These are phyloP conservation scores for Nomada ferruginata DNA, from an alignment of 2,888 invertebrate species.

Conservation along the genomic window DNA sequence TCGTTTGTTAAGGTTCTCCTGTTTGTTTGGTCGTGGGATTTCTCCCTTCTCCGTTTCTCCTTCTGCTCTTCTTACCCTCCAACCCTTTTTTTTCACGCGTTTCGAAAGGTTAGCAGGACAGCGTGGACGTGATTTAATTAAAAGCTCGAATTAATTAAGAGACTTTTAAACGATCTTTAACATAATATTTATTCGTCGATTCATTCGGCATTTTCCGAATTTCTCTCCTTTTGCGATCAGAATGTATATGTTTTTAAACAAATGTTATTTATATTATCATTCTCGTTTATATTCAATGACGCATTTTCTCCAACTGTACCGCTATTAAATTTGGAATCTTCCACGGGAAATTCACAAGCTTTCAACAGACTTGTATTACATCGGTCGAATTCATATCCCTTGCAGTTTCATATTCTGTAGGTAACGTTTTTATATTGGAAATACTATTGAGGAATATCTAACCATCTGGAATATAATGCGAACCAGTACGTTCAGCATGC, in stretches of 20 bases:
- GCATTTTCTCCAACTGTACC: too few relatives aligned
- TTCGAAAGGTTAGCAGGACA: background rate
- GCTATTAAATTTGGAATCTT: too few relatives aligned
- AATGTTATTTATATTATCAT: too few relatives aligned
- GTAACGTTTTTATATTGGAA: background rate
- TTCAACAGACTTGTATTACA: background rate
- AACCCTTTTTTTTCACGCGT: background rate
- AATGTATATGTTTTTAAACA: too few relatives aligned
- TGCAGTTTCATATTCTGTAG: background rate
- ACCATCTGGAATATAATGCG: background rate
- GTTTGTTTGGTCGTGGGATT: slow-evolving; percentile 21
- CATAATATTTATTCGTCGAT: background rate
- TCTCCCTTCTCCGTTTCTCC: background rate
- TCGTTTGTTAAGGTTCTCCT: background rate
- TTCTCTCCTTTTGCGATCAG: too few relatives aligned
- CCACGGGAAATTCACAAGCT: background rate
- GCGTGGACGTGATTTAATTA: slow-evolving; percentile 38
- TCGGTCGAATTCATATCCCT: background rate
- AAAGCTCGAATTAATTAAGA: slow-evolving; percentile 36
- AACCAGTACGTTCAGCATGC: background rate
- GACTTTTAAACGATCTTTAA: background rate
- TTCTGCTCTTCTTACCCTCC: too few relatives aligned
- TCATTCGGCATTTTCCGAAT: too few relatives aligned
- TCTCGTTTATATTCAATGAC: too few relatives aligned
- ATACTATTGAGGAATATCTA: background rate